Conservation (phyloP, 2,113 vertebrate species). For the Myrmecophaga tridactyla region DNA sequence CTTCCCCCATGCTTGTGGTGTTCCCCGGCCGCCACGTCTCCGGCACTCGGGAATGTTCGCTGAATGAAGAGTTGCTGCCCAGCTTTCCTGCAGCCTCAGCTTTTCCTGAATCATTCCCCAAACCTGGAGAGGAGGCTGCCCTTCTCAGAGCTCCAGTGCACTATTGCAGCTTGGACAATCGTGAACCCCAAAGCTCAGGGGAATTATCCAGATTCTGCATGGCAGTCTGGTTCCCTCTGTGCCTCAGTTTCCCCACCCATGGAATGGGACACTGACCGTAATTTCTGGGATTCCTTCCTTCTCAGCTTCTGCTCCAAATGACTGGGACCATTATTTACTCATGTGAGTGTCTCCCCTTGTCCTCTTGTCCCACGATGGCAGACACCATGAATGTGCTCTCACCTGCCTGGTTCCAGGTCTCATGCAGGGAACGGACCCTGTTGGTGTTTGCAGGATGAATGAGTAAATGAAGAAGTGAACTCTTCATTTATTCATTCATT, state of each 20-base stretch:
- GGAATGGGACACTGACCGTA: fast-evolving
- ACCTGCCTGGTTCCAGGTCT: fast-evolving
- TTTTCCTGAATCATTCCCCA: not conserved
- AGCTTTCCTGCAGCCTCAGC: not conserved
- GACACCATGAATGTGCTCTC: fast-evolving
- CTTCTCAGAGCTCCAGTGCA: not conserved
- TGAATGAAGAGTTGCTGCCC: fast-evolving
- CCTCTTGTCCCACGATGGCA: not conserved
- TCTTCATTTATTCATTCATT: fast-evolving
- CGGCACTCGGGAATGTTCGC: fast-evolving
- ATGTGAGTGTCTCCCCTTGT: fast-evolving
- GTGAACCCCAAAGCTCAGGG: not conserved
- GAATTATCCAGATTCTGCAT: not conserved
- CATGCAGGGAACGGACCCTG: fast-evolving
- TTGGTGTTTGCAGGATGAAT: not conserved
- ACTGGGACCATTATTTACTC: fast-evolving
- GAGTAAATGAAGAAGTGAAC: not conserved
- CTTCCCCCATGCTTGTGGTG: not conserved
- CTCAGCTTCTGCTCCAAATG: not conserved
- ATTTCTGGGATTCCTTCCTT: not conserved
- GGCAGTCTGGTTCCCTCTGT: no score
- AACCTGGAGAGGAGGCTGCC: fast-evolving
- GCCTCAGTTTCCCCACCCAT: not conserved
- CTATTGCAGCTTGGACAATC: fast-evolving
- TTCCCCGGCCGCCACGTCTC: fast-evolving